Base-by-base conservation (phyloP, 2,113 vertebrate species). In the Clarias magur region DNA sequence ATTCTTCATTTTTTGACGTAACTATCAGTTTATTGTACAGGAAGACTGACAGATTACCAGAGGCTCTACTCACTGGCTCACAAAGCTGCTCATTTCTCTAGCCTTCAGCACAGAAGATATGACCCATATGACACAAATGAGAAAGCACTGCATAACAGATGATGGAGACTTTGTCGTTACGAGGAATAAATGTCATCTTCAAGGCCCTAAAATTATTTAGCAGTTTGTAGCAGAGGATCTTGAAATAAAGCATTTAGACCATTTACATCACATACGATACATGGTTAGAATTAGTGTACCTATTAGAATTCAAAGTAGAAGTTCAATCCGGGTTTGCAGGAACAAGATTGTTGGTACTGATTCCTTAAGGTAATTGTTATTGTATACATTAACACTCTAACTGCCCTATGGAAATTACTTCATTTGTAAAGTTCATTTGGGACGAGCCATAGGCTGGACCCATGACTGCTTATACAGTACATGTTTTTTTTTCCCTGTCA, bases 51-150 rank as follows among this genome's bases (percentile, higher is more conserved):
- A 86, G 5, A 80, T 6, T 34, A 70, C 2, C 63, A 80, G 76
- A 78, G 57, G 19, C 53, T 70, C 53, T 68, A 27, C 63, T 80
- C 85, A 81, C 21, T 85, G 76, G 19, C 85, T 80, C 54, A 25
- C 5, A 10, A 57, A 42, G 85, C 62, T 42, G 48, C 63, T 80
- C 27, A 72, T 60, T 82, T 86, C 78, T 81, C 63, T 27, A 85
- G 73, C 84, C 84, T 78, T 85, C 60, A 73, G 65, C 56, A 59
- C 15, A 60, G 67, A 15, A n/a, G 53, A 48, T 72, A 81, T 78
- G 79, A 72, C 79, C 65, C 78, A 81, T 82, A 72, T 12, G 34
- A 72, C 65, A 73, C 30, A 81, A 86, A 81, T 59, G 63, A 70
- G 62, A 70, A 80, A 70, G 54, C 78, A 73, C 30, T 73, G 34